Evolutionary conservation across 2,888 invertebrate species (phyloP).

Genomic region (Oxycera nigricornis): DNA sequence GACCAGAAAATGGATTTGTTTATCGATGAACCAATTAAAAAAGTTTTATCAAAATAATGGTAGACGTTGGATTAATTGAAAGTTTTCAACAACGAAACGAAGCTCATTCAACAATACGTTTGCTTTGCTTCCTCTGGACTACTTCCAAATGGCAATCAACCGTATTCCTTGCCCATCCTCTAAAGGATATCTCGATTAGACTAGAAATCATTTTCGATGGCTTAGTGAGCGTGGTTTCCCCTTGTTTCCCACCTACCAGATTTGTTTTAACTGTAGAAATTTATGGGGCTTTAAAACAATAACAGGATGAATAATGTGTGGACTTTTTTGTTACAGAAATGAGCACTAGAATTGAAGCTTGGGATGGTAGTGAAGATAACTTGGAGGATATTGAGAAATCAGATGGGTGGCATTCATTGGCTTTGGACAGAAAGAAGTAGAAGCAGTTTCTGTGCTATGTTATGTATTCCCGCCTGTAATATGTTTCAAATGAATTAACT

Average conservation of each 20-base stretch:
- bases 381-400: not conserved
- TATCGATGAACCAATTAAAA: slow-evolving; percentile 41
- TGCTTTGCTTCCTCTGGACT: not conserved
- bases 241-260: not conserved
- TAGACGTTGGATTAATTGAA: slow-evolving; percentile 40
- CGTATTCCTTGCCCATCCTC: not conserved
- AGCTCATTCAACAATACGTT: slow-evolving; percentile 24
- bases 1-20: slow-evolving; percentile 39
- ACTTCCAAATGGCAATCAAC: not conserved
- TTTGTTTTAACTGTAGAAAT: slow-evolving; percentile 1
- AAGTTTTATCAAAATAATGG: slow-evolving; percentile 42
- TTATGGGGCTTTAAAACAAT: slow-evolving; percentile 33
- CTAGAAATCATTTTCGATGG: slow-evolving; percentile 6
- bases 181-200: not conserved
- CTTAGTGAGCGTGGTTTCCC: not conserved
- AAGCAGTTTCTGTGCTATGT: too few relatives aligned
- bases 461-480: too few relatives aligned
- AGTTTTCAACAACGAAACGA: slow-evolving; percentile 32
- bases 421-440: too few relatives aligned
- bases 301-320: slow-evolving; percentile 31
- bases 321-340: not conserved
- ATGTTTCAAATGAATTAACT: slow-evolving; percentile 38
- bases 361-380: not conserved
- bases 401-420: not conserved
- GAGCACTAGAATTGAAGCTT: not conserved